Evolutionary conservation across 2,888 invertebrate genomes (phyloP).

Genomic region (Chrysopilus asiliformis): DNA sequence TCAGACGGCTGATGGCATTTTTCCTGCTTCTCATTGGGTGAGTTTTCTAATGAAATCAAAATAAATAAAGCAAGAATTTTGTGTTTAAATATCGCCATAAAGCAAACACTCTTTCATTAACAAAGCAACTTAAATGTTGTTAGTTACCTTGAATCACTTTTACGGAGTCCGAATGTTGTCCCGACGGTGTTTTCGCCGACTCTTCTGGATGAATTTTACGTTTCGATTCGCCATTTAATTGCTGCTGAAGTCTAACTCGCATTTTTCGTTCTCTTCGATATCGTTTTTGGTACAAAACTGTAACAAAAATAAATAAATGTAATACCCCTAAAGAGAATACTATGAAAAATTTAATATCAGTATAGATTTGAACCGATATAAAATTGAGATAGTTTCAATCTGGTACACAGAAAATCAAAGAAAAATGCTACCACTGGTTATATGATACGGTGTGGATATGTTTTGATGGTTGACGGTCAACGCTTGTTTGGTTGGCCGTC

Average conservation of each 20-base stretch:
- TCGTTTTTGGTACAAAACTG: constrained; percentile 82
- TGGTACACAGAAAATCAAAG: too few relatives aligned
- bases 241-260: constrained; percentile 71
- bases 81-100: background rate
- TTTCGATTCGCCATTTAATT: constrained; percentile 68
- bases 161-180: constrained; percentile 54
- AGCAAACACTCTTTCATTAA: background rate
- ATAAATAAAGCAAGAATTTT: background rate
- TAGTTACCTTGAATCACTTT: constrained; percentile 62
- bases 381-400: too few relatives aligned
- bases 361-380: too few relatives aligned
- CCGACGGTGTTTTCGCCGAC: constrained; percentile 54
- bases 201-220: constrained; percentile 68
- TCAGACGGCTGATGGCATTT: constrained; percentile 24
- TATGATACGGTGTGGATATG: too few relatives aligned
- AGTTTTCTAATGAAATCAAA: constrained; percentile 8
- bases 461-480: too few relatives aligned
- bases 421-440: too few relatives aligned
- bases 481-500: too few relatives aligned
- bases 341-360: too few relatives aligned
- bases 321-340: too few relatives aligned
- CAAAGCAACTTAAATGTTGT: background rate
- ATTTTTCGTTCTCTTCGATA: constrained; percentile 77
- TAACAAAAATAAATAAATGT: constrained; percentile 17
- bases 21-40: constrained; percentile 10